Evolutionary conservation across 2,888 invertebrate species (phyloP).

Genomic region (Meliscaeva auricollis): DNA sequence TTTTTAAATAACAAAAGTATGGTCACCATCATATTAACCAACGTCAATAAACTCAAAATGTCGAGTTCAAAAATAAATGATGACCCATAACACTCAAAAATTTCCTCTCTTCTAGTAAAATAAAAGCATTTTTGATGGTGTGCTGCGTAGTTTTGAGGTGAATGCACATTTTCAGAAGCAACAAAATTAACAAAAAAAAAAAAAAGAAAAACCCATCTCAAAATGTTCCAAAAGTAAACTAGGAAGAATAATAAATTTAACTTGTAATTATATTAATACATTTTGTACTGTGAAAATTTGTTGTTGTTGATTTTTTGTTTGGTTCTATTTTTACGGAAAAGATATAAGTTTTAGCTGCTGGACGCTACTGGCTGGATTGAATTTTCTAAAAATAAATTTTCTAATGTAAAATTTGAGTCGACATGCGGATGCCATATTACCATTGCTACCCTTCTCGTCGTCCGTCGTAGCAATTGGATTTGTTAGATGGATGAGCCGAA

Average conservation of each 20-base stretch:
- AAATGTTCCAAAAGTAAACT: slow-evolving; percentile 25
- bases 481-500: slow-evolving; percentile 29
- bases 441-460: background rate
- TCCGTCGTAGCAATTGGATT: no score
- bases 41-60: slow-evolving; percentile 28
- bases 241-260: slow-evolving; percentile 53
- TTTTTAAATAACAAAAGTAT: background rate
- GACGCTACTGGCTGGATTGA: slow-evolving; percentile 50
- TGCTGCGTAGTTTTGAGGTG: slow-evolving; percentile 53
- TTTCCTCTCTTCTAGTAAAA: slow-evolving; percentile 16
- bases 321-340: no score
- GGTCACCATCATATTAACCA: background rate
- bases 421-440: background rate
- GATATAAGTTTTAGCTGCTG: background rate
- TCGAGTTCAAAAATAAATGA: slow-evolving; percentile 51
- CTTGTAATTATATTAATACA: slow-evolving; percentile 24
- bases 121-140: background rate
- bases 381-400: slow-evolving; percentile 67
- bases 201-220: background rate
- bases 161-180: slow-evolving; percentile 33
- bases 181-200: background rate
- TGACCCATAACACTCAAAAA: slow-evolving; percentile 42
- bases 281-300: background rate
- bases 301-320: background rate
- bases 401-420: slow-evolving; percentile 22